Conservation (phyloP, 2,797 vertebrate genomes). For the Anguilla megastoma region DNA sequence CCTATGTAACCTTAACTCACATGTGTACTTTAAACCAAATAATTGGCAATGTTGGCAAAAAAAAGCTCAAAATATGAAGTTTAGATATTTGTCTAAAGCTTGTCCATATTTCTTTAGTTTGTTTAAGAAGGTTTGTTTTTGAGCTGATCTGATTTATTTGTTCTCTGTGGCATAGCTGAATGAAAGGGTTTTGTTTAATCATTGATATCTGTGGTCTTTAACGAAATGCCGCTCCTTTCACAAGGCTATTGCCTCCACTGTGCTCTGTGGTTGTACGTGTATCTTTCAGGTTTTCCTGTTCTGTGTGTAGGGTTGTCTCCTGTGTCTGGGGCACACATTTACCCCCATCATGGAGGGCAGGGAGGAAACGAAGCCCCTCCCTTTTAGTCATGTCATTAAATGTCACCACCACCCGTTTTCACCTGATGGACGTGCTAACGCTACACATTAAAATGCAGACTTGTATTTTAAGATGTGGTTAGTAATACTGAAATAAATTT, state of each 20-base stretch:
- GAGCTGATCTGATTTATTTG: neutral
- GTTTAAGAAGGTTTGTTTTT: neutral
- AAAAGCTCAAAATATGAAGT: neutral
- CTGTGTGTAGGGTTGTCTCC: neutral
- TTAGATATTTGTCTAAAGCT: neutral
- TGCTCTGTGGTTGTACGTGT: neutral
- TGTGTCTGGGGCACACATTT: neutral
- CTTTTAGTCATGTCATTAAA: slow-evolving; percentile 59
- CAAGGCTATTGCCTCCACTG: neutral
- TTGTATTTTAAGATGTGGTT: slow-evolving; percentile 68
- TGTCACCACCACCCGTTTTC: slow-evolving; percentile 58
- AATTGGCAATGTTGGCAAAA: neutral
- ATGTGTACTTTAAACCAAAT: neutral
- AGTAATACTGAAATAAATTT: slow-evolving; percentile 64
- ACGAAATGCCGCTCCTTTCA: slow-evolving; percentile 6
- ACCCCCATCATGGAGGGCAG: neutral
- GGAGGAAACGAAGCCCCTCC: neutral
- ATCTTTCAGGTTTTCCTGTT: neutral
- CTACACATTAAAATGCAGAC: slow-evolving; percentile 63
- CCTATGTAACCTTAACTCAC: neutral
- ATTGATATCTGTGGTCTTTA: slow-evolving; percentile 15
- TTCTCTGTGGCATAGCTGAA: slow-evolving; percentile 1
- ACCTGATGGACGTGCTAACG: slow-evolving; percentile 60
- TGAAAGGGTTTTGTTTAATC: slow-evolving; percentile 10
- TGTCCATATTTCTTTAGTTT: neutral